Evolutionary conservation across 2,888 invertebrate species (phyloP), one percentile per base, ranked within the genome.

Genomic region (Xanthia icteritia): DNA sequence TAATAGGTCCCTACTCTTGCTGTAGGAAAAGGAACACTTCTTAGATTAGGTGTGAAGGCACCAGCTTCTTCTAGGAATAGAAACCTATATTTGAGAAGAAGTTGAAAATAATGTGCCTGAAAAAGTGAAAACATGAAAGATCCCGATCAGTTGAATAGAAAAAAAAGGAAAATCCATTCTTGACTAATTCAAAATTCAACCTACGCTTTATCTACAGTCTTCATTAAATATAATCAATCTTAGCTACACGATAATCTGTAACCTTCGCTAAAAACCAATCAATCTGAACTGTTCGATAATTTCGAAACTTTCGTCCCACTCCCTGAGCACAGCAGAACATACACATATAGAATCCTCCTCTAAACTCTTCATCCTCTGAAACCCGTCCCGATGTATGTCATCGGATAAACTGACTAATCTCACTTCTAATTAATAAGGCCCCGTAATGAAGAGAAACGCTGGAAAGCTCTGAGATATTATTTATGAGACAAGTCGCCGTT

Each of bases 311-410:
- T 56, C 69, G 31, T 51, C 39, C 31, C 13, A 58, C 39, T 67
- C 45, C 58, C 60, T 39, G 45, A 48, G 20, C 31, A 23, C 8
- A 60, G 54, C 51, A 31, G 54, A 70, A 63, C 81, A 39, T 8
- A 61, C 31, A 15, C 81, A 39, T 8, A 61, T 39, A 15, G 45
- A 45, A 27, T 31, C 51, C 39, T 64, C 15, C n/a, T 31, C 17
- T 36, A 54, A 65, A 66, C 78, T 23, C 36, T 31, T 68, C 70
- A 20, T 74, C 79, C 63, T 61, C 39, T 51, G 56, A 54, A 87
- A 84, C 86, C 71, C 72, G 86, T 88, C 77, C n/a, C 65, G 60
- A 88, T 88, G 80, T 86, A 64, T 83, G 88, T 64, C 88, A 86
- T 88, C 71, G 66, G 83, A 88, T 87, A 83, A 74, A 65, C 77